These are phyloP conservation scores for Notodonta ziczac DNA, from an alignment of 2,888 invertebrate genomes.

Conservation along the genomic window DNA sequence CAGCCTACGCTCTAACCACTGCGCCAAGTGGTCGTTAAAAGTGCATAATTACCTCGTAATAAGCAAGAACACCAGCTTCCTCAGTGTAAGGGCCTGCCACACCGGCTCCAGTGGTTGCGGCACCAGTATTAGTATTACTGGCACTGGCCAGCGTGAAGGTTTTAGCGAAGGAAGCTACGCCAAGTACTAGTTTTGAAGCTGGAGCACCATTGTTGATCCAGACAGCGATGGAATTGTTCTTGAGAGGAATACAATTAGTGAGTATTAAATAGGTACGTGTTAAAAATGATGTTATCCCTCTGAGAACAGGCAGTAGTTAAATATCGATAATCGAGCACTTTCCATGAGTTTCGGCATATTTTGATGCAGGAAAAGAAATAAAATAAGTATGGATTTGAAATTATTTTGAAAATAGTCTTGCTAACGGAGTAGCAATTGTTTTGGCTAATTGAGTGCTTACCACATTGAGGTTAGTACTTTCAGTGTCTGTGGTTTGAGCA, in stretches of 20 bases:
- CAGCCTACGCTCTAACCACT: too few relatives aligned
- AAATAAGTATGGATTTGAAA: too few relatives aligned
- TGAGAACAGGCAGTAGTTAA: too few relatives aligned
- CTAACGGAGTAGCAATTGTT: neutral
- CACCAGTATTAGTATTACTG: neutral
- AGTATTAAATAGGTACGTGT: neutral
- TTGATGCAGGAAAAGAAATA: too few relatives aligned
- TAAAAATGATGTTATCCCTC: neutral
- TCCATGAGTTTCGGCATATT: too few relatives aligned
- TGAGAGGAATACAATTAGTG: too few relatives aligned
- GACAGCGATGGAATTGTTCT: neutral
- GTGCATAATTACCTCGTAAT: neutral
- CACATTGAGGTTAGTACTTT: slow-evolving; percentile 1
- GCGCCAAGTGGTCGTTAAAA: too few relatives aligned
- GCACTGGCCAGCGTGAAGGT: neutral
- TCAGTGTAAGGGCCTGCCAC: neutral
- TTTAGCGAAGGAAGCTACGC: neutral
- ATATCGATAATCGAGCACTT: too few relatives aligned
- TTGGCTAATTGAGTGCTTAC: neutral
- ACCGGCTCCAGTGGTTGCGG: neutral
- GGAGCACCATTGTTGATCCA: neutral
- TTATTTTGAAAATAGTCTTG: neutral
- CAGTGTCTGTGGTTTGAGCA: neutral
- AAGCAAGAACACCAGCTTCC: neutral
- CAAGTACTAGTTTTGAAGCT: neutral